A percentile compares a stretch with the other conserved stretches of the same genome.
Evolutionary conservation across 1,140 invertebrate genomes (phyloP).

Genomic region (Trypoxylus dichotomus): DNA sequence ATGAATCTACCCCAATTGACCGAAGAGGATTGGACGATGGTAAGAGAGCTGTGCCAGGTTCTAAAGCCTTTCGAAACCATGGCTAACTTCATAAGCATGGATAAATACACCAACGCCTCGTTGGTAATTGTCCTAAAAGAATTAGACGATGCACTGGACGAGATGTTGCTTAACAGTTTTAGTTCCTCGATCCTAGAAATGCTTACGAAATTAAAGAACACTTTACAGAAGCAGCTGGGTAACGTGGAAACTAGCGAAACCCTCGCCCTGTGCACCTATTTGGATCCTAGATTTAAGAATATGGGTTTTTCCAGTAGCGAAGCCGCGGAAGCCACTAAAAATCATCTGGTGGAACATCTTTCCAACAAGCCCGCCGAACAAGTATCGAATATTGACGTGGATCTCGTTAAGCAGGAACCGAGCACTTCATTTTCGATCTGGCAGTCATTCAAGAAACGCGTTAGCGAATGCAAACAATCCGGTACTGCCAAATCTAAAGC

Average conservation of each 20-base stretch:
- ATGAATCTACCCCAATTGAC: conserved; percentile 9
- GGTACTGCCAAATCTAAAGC: conserved; percentile 14
- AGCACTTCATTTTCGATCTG: conserved; percentile 5
- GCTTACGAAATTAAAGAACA: not conserved
- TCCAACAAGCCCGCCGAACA: conserved; percentile 22
- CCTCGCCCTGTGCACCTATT: conserved; percentile 11
- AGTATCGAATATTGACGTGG: not conserved
- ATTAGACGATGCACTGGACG: not conserved
- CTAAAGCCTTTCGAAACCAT: conserved; percentile 31
- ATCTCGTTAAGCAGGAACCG: not conserved
- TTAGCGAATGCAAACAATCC: conserved; percentile 8
- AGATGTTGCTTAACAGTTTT: not conserved
- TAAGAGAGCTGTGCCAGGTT: not conserved
- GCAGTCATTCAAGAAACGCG: conserved; percentile 8
- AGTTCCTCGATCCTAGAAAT: not conserved
- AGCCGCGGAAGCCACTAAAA: not conserved
- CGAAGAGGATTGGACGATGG: conserved; percentile 17
- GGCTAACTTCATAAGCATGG: conserved; percentile 32
- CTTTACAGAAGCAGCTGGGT: not conserved
- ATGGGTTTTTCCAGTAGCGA: not conserved
- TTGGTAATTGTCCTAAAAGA: conserved; percentile 2
- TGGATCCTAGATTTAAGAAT: conserved; percentile 27
- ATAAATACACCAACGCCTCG: not conserved
- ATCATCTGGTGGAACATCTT: conserved; percentile 2
- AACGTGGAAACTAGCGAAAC: conserved; percentile 15